phyloP scores from a whole-genome alignment of 2,797 vertebrate genomes.

The Sebastiscus albofasciatus region DNA sequence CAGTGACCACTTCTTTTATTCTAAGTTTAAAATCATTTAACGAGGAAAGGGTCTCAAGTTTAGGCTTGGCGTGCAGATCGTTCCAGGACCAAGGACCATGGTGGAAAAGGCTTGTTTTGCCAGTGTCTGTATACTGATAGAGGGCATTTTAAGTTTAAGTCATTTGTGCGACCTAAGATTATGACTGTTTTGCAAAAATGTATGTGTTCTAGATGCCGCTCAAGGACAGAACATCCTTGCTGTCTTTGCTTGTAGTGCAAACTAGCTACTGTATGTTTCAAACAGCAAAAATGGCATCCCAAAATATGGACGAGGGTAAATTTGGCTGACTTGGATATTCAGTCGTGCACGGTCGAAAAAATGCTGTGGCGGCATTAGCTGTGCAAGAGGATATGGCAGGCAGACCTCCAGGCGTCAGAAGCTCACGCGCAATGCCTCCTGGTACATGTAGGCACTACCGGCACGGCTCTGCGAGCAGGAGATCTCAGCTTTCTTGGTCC shows the following conservation, averaged over 20 bases:
- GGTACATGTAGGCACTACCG: neutral
- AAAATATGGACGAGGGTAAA: neutral
- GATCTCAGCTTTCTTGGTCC: neutral
- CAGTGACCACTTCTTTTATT: no score
- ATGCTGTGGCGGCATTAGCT: no score
- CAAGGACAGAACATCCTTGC: neutral
- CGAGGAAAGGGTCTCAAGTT: no score
- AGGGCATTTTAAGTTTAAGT: no score
- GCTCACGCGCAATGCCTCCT: neutral
- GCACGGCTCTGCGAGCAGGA: fast-evolving
- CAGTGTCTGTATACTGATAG: no score
- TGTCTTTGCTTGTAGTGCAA: neutral
- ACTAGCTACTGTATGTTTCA: neutral
- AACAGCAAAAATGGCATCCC: neutral
- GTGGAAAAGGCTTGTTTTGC: no score
- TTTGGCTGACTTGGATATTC: neutral
- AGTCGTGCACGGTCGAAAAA: neutral
- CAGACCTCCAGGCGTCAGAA: neutral
- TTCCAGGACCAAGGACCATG: no score
- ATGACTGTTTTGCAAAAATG: no score
- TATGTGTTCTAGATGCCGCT: neutral
- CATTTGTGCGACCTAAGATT: no score
- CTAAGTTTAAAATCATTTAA: no score
- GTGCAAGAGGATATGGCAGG: neutral
- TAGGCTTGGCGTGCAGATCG: no score